Evolutionary conservation across 2,888 invertebrate genomes (phyloP), one percentile per base, ranked within the genome.

Genomic region (Drosophila planitibia): DNA sequence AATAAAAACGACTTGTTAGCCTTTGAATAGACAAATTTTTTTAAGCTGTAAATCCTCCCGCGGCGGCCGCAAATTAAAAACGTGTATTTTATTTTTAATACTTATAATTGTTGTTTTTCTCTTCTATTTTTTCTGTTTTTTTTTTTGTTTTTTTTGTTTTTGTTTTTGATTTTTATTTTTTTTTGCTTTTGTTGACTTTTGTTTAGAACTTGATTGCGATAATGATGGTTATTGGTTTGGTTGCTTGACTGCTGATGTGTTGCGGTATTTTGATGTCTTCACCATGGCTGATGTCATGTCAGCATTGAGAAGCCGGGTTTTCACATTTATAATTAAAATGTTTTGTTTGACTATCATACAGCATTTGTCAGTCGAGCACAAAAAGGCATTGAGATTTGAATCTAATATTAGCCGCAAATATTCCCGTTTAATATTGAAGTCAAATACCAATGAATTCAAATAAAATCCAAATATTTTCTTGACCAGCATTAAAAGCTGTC

Each of bases 261-360:
- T 74, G 62, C 57, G 60, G 49, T 54, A 67, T 74, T 79, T 79
- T 75, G 64, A 70, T 65, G 68, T 68, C 70, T 70, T 75, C 39
- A 54, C 55, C 35, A 53, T 16, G 58, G 57, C 83, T 83, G 83
- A 83, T 85, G 86, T 83, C 82, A 83, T 83, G 86, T 83, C 82
- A 83, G 84, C 84, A 86, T 83, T 84, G 76, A 35, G 25, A 68
- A 86, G 82, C 79, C 64, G 82, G 82, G 83, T 85, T 70, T 22
- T 32, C 22, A 52, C 5, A 30, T 19, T 49, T 51, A 59, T 74
- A 81, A 83, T 76, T 81, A 68, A 81, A 69, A 62, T 67, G 62
- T 66, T 74, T 73, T 72, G 68, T 63, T 41, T 37, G 47, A 47
- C 32, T 16, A 57, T 19, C 41, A 32, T 28, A 28, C 14, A 37